Evolutionary conservation across 2,888 invertebrate genomes (phyloP).

Genomic region (Tachystola acroxantha): DNA sequence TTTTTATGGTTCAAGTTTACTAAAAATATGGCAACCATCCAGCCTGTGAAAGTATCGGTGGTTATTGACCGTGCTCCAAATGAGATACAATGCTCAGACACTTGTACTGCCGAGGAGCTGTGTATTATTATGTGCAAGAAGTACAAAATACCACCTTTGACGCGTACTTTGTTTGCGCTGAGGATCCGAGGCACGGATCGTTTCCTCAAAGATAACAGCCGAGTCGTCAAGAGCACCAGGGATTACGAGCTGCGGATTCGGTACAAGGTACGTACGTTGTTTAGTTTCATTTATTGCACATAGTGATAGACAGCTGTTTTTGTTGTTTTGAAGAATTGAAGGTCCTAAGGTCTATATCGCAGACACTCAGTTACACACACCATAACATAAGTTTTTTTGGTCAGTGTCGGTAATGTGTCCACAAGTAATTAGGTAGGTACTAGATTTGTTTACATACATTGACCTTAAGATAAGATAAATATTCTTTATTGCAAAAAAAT

Average conservation of each 20-base stretch:
- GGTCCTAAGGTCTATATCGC: too few relatives aligned
- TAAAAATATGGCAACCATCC: constrained; percentile 57
- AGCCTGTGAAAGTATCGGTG: constrained; percentile 64
- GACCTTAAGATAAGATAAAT: too few relatives aligned
- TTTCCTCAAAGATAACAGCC: constrained; percentile 83
- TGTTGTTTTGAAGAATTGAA: too few relatives aligned
- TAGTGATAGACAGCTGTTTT: too few relatives aligned
- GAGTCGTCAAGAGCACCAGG: constrained; percentile 49
- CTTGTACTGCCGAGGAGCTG: constrained; percentile 82
- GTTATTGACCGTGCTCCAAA: constrained; percentile 56
- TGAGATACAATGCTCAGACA: constrained; percentile 59
- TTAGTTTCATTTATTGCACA: not conserved
- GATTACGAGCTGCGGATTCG: constrained; percentile 88
- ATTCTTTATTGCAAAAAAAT: too few relatives aligned
- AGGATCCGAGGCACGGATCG: constrained; percentile 80
- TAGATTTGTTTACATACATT: too few relatives aligned
- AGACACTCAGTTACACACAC: too few relatives aligned
- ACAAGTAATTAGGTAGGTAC: too few relatives aligned
- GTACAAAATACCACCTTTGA: constrained; percentile 85
- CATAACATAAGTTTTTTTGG: too few relatives aligned
- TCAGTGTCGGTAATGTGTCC: too few relatives aligned
- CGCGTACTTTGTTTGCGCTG: constrained; percentile 87
- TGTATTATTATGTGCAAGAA: constrained; percentile 84
- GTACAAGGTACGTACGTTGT: constrained; percentile 82
- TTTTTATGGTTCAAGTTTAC: constrained; percentile 58